A percentile compares a stretch with the other conserved stretches of the same genome.
These are phyloP conservation scores for Charina bottae DNA, from an alignment of 2,113 vertebrate species.

Conservation along the genomic window DNA sequence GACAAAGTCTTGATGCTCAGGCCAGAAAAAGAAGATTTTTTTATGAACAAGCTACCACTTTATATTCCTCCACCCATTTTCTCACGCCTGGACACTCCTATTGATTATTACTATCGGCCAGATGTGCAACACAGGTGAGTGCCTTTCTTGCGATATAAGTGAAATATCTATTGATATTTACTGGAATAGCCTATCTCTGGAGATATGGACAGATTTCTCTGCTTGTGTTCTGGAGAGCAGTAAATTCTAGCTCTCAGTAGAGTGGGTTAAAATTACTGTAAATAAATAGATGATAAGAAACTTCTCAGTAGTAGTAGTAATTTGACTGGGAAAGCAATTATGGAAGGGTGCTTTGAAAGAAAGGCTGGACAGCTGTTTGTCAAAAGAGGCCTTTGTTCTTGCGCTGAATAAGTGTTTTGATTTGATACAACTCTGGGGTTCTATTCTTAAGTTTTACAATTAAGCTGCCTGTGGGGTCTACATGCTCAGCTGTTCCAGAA, in stretches of 20 bases:
- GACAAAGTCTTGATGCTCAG: slow-evolving; percentile 87
- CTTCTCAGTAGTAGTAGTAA: background rate
- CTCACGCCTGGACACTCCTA: slow-evolving; percentile 88
- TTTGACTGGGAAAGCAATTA: too few species aligned
- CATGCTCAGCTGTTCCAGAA: background rate
- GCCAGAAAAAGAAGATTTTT: slow-evolving; percentile 88
- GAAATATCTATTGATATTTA: background rate
- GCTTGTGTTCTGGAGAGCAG: too few species aligned
- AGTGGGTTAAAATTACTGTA: background rate
- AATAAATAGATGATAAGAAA: background rate
- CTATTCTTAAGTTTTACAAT: too few species aligned
- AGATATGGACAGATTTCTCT: background rate
- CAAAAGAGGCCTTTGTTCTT: too few species aligned
- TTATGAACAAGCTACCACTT: slow-evolving; percentile 83
- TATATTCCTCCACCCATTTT: slow-evolving; percentile 94
- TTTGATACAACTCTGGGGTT: too few species aligned
- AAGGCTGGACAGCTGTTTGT: too few species aligned
- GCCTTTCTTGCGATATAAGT: background rate
- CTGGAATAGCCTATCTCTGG: background rate
- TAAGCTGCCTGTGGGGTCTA: background rate
- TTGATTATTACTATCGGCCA: slow-evolving; percentile 92
- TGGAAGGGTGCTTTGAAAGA: too few species aligned
- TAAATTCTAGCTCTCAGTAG: background rate
- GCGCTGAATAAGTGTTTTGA: too few species aligned
- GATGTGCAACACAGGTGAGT: slow-evolving; percentile 82